Conservation (phyloP, 2,797 vertebrate genomes). For the Buceros bicornis region DNA sequence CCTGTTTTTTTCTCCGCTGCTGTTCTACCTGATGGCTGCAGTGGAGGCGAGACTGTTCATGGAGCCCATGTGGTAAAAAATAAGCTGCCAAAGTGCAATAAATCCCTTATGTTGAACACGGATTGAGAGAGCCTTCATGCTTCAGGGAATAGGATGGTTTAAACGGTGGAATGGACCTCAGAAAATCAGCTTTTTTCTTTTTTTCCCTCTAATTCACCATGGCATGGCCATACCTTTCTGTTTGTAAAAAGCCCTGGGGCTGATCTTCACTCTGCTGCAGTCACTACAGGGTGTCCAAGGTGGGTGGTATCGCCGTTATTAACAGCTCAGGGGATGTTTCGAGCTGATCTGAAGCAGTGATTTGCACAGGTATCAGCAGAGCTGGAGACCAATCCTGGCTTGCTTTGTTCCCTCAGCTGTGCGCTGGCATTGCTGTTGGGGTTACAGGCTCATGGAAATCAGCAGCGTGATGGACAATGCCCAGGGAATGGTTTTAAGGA, state of each 20-base stretch:
- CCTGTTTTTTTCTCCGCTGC: background rate
- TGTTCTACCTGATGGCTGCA: background rate
- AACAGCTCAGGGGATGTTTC: background rate
- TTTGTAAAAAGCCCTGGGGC: background rate
- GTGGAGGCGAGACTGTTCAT: background rate
- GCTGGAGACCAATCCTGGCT: background rate
- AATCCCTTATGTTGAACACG: background rate
- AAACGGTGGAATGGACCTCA: background rate
- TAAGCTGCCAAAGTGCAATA: background rate
- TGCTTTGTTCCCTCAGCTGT: background rate
- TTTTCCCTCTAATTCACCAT: accelerated
- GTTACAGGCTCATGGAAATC: background rate
- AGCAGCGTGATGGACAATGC: accelerated
- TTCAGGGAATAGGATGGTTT: background rate
- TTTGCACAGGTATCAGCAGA: background rate
- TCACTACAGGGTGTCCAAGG: accelerated
- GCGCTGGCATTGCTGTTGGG: accelerated
- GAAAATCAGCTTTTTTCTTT: background rate
- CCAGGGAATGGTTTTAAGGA: background rate
- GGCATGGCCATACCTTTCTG: background rate
- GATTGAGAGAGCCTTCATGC: background rate
- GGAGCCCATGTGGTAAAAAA: background rate
- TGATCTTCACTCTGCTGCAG: background rate
- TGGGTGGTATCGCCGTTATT: accelerated
- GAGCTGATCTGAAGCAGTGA: background rate